Base-by-base conservation (phyloP, 2,888 invertebrate species). In the Entomobrya multifasciata region DNA sequence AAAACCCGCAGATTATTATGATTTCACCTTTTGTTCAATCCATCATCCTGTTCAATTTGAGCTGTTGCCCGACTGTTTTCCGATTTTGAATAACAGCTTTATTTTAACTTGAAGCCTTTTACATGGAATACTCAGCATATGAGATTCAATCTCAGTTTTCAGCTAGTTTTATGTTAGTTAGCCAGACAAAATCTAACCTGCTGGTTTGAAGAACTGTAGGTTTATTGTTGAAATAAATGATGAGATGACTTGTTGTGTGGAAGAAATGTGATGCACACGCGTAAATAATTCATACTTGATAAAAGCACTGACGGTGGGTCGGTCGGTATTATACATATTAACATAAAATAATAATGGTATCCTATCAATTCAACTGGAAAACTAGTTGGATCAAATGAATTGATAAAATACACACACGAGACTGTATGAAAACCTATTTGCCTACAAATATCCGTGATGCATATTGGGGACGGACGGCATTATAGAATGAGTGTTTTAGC, bases 1-100 rank as follows among this genome's bases (percentile, higher is more conserved):
- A 78, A 85, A 85, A 74, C 85, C 85, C 85, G 85, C 85, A 85
- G 85, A 85, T 85, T 85, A 84, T 84, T 76, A 78, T 78, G 79
- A 85, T 79, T 85, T 85, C 60, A 85, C 85, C 85, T 85, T 85
- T 85, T 85, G 85, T 85, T 85, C 72, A 77, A 78, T 72, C 74
- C 85, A 85, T 85, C 79, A 79, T 85, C 70, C 62, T 83, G 55
- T 25, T 74, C 72, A 82, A 74, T 47, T 74, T 74, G 10, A 82
- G 82, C 60, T 47, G n/a, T n/a, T n/a, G 44, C 22, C 49, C 20
- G 62, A 36, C 65, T 65, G 36, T 36, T 65, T 65, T 65, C 30
- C 65, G 65, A 65, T 65, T 65, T n/a, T 65, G 65, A 17, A 65
- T 65, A 65, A 65, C 65, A 65, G 65, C 65, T 65, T 65, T 65